These are phyloP conservation scores for Drosophila pseudoobscura DNA, from an alignment of 1,140 invertebrate species.

Conservation along the genomic window DNA sequence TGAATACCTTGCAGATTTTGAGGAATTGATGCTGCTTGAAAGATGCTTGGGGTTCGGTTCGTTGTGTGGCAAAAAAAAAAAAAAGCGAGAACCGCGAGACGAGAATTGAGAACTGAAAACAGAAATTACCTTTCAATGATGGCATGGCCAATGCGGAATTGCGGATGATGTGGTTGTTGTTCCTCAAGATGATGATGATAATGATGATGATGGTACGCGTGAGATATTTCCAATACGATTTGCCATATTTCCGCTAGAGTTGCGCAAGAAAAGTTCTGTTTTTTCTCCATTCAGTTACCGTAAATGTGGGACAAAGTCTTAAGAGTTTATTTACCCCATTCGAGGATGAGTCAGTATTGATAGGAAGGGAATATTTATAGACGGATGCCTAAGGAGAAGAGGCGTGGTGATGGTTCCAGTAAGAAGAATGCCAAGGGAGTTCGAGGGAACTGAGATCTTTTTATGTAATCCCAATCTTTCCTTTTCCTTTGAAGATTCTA, in stretches of 20 bases:
- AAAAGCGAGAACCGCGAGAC: constrained; percentile 2
- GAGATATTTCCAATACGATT: constrained; percentile 76
- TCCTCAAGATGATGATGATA: constrained; percentile 35
- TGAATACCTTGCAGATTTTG: constrained; percentile 78
- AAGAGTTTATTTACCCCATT: constrained; percentile 65
- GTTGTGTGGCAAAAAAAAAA: constrained; percentile 12
- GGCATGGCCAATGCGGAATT: constrained; percentile 39
- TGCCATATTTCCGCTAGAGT: constrained; percentile 68
- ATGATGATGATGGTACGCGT: constrained; percentile 65
- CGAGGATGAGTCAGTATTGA: constrained; percentile 23
- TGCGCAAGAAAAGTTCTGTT: constrained; percentile 45
- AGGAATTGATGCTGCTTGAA: constrained; percentile 66
- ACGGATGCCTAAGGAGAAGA: background rate
- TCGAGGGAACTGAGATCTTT: no score
- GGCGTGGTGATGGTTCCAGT: no score
- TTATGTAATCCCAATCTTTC: background rate
- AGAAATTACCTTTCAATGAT: constrained; percentile 69
- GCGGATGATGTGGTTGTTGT: constrained; percentile 38
- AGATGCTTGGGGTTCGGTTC: background rate
- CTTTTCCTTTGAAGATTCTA: background rate
- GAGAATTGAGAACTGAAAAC: constrained; percentile 29
- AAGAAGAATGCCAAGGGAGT: no score
- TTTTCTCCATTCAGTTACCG: constrained; percentile 45
- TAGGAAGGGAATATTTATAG: background rate
- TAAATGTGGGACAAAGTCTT: constrained; percentile 71